These are phyloP conservation scores for Ptycholaimellus sp. DNA, from an alignment of 2,888 invertebrate genomes.

Conservation along the genomic window DNA sequence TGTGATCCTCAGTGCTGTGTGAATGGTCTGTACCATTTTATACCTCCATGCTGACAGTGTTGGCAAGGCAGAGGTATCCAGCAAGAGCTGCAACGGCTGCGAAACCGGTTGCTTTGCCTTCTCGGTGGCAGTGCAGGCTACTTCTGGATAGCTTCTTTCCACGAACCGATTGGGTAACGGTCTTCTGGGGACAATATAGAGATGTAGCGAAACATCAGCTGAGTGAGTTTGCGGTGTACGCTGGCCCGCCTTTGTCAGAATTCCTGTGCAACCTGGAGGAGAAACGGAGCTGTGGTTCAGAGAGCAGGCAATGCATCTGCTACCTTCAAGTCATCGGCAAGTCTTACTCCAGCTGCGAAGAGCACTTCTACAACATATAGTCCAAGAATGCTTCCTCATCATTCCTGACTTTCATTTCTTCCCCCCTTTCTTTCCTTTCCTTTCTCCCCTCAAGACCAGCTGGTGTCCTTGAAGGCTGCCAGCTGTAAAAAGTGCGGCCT, in stretches of 20 bases:
- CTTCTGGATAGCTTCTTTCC: too few relatives aligned
- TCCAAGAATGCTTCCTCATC: too few relatives aligned
- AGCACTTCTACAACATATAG: constrained; percentile 25
- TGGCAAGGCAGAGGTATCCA: constrained; percentile 29
- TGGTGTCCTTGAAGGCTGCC: constrained; percentile 11
- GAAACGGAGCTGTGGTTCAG: too few relatives aligned
- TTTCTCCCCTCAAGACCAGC: neutral
- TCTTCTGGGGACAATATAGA: too few relatives aligned
- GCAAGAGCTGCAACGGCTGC: constrained; percentile 27
- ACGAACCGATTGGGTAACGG: too few relatives aligned
- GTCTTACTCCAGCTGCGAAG: constrained; percentile 26
- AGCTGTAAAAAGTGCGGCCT: constrained; percentile 27
- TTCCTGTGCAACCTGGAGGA: too few relatives aligned
- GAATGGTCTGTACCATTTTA: constrained; percentile 20
- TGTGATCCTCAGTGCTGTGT: too few relatives aligned
- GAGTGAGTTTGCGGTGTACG: too few relatives aligned
- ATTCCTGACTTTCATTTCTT: too few relatives aligned
- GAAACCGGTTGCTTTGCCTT: constrained; percentile 23
- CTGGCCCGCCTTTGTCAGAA: too few relatives aligned
- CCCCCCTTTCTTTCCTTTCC: too few relatives aligned
- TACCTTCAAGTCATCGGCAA: constrained; percentile 26
- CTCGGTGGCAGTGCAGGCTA: constrained; percentile 21
- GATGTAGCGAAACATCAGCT: too few relatives aligned
- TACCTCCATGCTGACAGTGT: constrained; percentile 29
- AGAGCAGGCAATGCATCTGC: constrained; percentile 30